Evolutionary conservation across 2,113 vertebrate species (phyloP), one percentile per base, ranked within the genome.

Genomic region (Pseudopipra pipra): DNA sequence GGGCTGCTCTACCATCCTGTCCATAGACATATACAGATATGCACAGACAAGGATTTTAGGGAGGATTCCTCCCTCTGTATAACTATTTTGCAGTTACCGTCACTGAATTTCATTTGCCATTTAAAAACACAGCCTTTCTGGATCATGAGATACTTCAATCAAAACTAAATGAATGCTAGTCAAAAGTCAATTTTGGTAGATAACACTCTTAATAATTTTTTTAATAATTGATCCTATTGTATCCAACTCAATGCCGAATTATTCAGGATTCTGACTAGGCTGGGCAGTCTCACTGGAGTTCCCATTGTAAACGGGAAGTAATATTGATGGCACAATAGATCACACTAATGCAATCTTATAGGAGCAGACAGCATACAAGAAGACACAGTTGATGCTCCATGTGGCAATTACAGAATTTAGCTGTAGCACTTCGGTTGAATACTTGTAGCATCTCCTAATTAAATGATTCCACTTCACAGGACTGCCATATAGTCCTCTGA

Each of bases 381-480:
- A 67, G 71, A 78, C 85, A 85, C 71, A 77, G 92, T 90, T 94
- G 91, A 96, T 95, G 94, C 49, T 97, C 95, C 87, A 89, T 92
- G 92, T 95, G 93, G 93, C 93, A 97, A 94, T 93, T 95, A 92
- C 90, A 94, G 92, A 89, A 84, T 95, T 96, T 95, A 93, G 70
- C 80, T 90, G 88, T 76, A 97, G 76, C 80, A 90, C 94, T 92
- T 96, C 0, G 5, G 62, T 49, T 95, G 94, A 97, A 87, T 93
- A 89, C 83, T 92, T 92, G 90, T 87, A 94, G 89, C 66, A 67
- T 96, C 83, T 93, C 83, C 90, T 96, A 96, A 95, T 92, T 90
- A 96, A 92, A 97, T 96, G n/a, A 96, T 96, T 96, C 90, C 85
- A 92, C 96, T 91, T 94, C 92, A 96, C 83, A 93, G 73, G 77